A percentile compares a stretch with the other conserved stretches of the same genome.
Evolutionary conservation across 2,888 invertebrate species (phyloP).

Genomic region (Mechanitis messenoides): DNA sequence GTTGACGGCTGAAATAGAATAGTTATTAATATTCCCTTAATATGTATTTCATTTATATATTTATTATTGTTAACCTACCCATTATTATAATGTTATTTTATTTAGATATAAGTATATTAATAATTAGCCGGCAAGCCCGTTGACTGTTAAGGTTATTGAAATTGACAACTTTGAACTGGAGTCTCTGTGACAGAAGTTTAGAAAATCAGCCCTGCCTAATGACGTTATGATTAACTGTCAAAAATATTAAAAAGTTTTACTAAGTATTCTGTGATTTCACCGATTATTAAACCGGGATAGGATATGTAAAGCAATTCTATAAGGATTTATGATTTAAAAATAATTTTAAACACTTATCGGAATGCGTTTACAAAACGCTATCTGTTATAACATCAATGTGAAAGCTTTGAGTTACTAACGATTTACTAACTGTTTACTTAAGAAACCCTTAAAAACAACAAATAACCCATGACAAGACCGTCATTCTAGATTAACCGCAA

Average conservation of each 20-base stretch:
- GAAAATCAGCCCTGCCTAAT: neutral
- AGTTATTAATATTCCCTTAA: conserved; percentile 3
- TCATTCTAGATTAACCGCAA: too few relatives aligned
- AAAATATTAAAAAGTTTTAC: neutral
- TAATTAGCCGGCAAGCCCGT: neutral
- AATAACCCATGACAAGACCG: too few relatives aligned
- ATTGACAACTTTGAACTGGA: neutral
- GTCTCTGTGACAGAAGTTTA: neutral
- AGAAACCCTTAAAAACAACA: too few relatives aligned
- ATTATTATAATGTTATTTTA: neutral
- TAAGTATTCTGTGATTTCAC: too few relatives aligned
- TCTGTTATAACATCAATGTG: too few relatives aligned
- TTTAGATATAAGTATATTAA: neutral
- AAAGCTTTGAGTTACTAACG: too few relatives aligned
- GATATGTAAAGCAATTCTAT: too few relatives aligned
- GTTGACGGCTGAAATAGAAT: conserved; percentile 78
- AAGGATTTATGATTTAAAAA: too few relatives aligned
- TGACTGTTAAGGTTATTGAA: neutral
- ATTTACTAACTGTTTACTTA: too few relatives aligned
- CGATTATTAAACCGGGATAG: too few relatives aligned
- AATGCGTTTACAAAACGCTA: too few relatives aligned
- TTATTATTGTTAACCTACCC: neutral
- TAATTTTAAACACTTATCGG: too few relatives aligned
- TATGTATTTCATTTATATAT: neutral
- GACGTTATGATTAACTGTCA: neutral